Evolutionary conservation across 1,140 invertebrate species (phyloP).

Genomic region (Procambarus clarkii): DNA sequence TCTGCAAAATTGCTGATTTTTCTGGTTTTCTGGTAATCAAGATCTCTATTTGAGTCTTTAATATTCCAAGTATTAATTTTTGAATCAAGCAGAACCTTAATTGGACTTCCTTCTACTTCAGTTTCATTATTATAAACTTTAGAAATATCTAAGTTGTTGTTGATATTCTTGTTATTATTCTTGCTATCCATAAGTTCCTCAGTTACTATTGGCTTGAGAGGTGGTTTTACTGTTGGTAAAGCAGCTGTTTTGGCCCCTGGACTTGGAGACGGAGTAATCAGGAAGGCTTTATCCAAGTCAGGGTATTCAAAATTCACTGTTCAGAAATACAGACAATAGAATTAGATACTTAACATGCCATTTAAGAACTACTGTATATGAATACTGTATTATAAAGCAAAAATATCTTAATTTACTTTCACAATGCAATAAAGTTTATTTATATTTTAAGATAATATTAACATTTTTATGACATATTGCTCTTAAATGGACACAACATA

Average conservation of each 20-base stretch:
- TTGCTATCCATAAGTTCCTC: conserved; percentile 62
- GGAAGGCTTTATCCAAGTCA: conserved; percentile 76
- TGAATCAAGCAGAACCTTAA: conserved; percentile 11
- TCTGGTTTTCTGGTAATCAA: conserved; percentile 67
- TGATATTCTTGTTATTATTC: conserved; percentile 73
- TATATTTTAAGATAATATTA: too few species aligned
- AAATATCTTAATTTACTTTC: too few species aligned
- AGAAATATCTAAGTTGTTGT: conserved; percentile 56
- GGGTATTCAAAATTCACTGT: conserved; percentile 76
- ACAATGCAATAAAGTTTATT: too few species aligned
- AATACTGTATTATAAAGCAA: too few species aligned
- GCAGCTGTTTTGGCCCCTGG: conserved; percentile 31
- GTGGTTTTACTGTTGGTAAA: conserved; percentile 72
- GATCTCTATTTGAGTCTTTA: conserved; percentile 64
- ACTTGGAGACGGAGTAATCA: conserved; percentile 37
- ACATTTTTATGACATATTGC: too few species aligned
- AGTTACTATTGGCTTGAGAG: conserved; percentile 18
- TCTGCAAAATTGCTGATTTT: background rate
- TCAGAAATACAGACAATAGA: conserved; percentile 45
- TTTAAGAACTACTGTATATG: background rate
- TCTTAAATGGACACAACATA: too few species aligned
- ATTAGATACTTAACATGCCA: background rate
- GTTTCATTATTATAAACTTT: conserved; percentile 16
- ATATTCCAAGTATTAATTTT: conserved; percentile 48
- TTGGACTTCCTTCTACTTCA: conserved; percentile 3